Conservation (phyloP, 2,888 invertebrate species). For the Syrphus vitripennis region DNA sequence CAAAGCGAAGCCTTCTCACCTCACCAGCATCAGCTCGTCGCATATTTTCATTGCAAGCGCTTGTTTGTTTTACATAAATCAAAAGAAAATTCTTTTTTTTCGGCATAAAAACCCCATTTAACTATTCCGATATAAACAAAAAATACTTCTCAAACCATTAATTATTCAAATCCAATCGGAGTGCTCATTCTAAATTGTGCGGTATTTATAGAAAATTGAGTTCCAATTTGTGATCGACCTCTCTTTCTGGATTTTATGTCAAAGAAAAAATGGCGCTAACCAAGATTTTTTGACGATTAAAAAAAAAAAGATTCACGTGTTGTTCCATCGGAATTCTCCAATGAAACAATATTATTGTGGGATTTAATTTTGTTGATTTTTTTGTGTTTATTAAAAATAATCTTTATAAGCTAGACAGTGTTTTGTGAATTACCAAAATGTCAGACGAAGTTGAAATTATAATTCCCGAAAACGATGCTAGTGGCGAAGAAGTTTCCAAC, state of each 20-base stretch:
- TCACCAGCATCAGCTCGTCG: background rate
- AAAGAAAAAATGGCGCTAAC: constrained; percentile 68
- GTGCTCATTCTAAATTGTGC: background rate
- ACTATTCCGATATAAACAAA: background rate
- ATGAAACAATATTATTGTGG: background rate
- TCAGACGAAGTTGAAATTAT: constrained; percentile 47
- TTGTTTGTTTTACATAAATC: constrained; percentile 56
- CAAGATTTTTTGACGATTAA: constrained; percentile 30
- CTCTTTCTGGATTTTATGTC: constrained; percentile 14
- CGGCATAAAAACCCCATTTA: background rate
- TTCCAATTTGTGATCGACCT: background rate
- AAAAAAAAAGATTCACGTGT: constrained; percentile 60
- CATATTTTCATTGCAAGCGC: constrained; percentile 40
- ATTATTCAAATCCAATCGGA: background rate
- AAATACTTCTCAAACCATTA: background rate
- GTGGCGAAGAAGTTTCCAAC: background rate
- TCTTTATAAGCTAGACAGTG: background rate
- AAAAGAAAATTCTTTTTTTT: background rate
- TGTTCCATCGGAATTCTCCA: background rate
- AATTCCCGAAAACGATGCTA: background rate
- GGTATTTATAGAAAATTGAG: constrained; percentile 18
- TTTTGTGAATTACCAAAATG: constrained; percentile 19
- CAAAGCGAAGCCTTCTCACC: constrained; percentile 48
- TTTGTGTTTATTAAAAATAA: background rate
- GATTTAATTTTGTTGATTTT: background rate